Evolutionary conservation across 2,113 vertebrate species (phyloP).

Genomic region (Oreochromis tanganicae): DNA sequence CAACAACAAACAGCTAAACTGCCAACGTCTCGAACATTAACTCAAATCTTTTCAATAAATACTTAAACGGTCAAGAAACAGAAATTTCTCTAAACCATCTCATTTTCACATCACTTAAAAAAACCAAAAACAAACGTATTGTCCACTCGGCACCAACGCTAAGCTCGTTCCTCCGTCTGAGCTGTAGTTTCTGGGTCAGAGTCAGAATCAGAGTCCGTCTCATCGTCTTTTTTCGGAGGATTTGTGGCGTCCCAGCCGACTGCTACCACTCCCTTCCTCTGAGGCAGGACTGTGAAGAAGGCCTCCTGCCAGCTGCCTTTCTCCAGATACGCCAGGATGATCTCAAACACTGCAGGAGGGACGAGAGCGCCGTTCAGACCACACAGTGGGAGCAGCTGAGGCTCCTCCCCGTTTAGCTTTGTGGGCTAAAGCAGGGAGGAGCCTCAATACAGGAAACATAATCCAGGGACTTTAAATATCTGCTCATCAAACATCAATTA

Average conservation of each 20-base stretch:
- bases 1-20: background rate
- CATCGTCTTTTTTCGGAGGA: background rate
- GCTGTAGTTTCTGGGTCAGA: slow-evolving; percentile 14
- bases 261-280: slow-evolving; percentile 86
- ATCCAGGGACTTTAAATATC: background rate
- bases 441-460: accelerated
- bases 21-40: background rate
- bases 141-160: accelerated
- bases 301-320: slow-evolving; percentile 90
- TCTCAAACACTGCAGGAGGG: slow-evolving; percentile 86
- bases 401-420: background rate
- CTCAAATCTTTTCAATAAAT: slow-evolving; percentile 12
- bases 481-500: background rate
- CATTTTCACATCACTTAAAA: accelerated
- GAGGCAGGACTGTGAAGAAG: slow-evolving; percentile 89
- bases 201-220: slow-evolving; percentile 46
- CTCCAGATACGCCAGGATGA: slow-evolving; percentile 88
- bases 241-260: slow-evolving; percentile 51
- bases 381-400: accelerated
- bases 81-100: background rate
- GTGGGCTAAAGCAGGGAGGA: background rate
- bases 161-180: background rate
- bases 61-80: background rate
- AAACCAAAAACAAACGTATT: accelerated
- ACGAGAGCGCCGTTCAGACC: background rate